Evolutionary conservation across 2,113 vertebrate genomes (phyloP), one percentile per base, ranked within the genome.

Genomic region (Eolophus roseicapilla): DNA sequence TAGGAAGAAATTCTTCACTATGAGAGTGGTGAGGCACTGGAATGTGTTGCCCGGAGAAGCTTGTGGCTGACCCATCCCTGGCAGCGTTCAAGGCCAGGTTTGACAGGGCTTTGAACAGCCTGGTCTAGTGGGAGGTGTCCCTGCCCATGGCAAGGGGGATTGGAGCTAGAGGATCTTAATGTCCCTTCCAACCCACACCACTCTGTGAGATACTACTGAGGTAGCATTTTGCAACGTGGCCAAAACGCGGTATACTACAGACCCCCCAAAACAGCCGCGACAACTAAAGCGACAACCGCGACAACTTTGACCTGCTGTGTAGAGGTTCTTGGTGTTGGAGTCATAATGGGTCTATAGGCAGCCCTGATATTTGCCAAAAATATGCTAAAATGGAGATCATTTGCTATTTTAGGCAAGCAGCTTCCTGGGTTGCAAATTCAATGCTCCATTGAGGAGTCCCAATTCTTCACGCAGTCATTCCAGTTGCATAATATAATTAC

Each of bases 371-470:
- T 6, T 17, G 79, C 68, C 68, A 88, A 86, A 55, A 77, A 24
- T 62, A 57, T 69, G 79, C 62, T 70, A 12, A 73, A 88, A 70
- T 76, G 4, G 68, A 86, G 55, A 67, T 74, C 1, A 3, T 37
- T 73, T 52, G 29, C 79, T 92, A 33, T 86, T 93, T 89, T 83
- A 84, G 64, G 46, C 60, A 75, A 57, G 75, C 7, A 2, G 31
- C 55, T 90, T 88, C 86, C 80, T 90, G 86, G 75, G 64, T 52
- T 53, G 31, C 76, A 28, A 90, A 77, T 93, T 94, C 74, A 82
- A 1, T 64, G 47, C 55, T 91, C 43, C 53, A n/a, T 69, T 88
- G 95, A 93, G 85, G 23, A 80, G 59, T 69, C 82, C 59, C 59
- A 87, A 17, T 86, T 85, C 71, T 57, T 86, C 63, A 47, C 28